Percentiles rank a stretch among this genome's conserved stretches.
Evolutionary conservation across 2,888 invertebrate species (phyloP).

Genomic region (Idaea dimidiata): DNA sequence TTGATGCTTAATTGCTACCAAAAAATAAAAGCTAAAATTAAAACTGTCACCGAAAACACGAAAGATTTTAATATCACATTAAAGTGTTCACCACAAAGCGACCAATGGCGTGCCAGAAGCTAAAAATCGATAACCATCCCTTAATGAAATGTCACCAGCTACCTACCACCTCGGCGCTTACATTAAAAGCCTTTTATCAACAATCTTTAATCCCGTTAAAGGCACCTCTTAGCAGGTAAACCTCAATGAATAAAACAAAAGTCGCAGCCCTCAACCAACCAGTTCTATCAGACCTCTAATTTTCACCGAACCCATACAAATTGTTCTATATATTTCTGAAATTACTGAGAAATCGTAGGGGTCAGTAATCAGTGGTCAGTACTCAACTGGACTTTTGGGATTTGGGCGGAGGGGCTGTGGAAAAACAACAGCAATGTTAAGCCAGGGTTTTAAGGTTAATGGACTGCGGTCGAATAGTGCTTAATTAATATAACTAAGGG

Average conservation of each 20-base stretch:
- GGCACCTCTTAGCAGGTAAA: slow-evolving; percentile 63
- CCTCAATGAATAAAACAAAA: slow-evolving; percentile 72
- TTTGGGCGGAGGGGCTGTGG: slow-evolving; percentile 56
- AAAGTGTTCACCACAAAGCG: slow-evolving; percentile 18
- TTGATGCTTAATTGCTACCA: slow-evolving; percentile 7
- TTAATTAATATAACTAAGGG: slow-evolving; percentile 71
- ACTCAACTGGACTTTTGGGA: slow-evolving; percentile 63
- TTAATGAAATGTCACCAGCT: slow-evolving; percentile 64
- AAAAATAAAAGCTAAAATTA: slow-evolving; percentile 2
- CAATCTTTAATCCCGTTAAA: slow-evolving; percentile 75
- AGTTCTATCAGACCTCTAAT: slow-evolving; percentile 36
- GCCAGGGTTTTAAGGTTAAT: slow-evolving; percentile 67
- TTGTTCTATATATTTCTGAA: slow-evolving; percentile 21
- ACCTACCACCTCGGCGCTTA: slow-evolving; percentile 42
- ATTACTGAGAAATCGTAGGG: slow-evolving; percentile 21
- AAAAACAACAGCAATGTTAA: slow-evolving; percentile 63
- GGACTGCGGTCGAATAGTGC: slow-evolving; percentile 63
- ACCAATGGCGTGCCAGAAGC: slow-evolving; percentile 38
- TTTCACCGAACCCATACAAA: slow-evolving; percentile 19
- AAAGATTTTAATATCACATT: slow-evolving; percentile 11
- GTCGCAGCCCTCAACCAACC: slow-evolving; percentile 44
- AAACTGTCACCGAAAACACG: neutral
- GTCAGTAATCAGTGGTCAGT: slow-evolving; percentile 43
- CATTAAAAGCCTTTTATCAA: slow-evolving; percentile 72
- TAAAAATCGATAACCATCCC: slow-evolving; percentile 60